Evolutionary conservation across 2,797 vertebrate species (phyloP), one percentile per base, ranked within the genome.

Genomic region (Odontamblyopus lacepedii): DNA sequence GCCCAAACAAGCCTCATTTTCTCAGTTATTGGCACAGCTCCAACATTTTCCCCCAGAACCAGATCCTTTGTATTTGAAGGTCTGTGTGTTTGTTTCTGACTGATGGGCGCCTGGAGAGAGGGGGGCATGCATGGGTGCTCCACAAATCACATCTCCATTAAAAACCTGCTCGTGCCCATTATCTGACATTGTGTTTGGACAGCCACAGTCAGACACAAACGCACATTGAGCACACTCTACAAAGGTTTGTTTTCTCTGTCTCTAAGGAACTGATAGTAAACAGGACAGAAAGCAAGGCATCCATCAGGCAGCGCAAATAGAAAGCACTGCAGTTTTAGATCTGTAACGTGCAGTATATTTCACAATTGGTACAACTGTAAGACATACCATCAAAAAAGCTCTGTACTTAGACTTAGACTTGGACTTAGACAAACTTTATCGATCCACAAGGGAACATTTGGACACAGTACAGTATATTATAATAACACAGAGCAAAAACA

Each of bases 261-360:
- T 86, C 83, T 76, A 44, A 82, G 86, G 86, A 85, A 78, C 81
- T 82, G 77, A 83, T 71, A 80, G 83, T 84, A 83, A 81, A 87
- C 83, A 75, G 80, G 80, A 74, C 57, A 76, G 72, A 80, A 74
- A 79, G 73, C 72, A 73, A 78, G 75, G 75, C 78, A 74, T 84
- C 78, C 72, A 82, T 86, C 82, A 80, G 66, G 29, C 63, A 18
- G 48, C 1, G 15, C 38, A 19, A 76, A 77, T 63, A 69, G 30
- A 63, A 27, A 50, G 23, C 35, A 12, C 55, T 68, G 62, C 41
- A 9, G n/a, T 56, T 83, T 74, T 11, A 29, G 2, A 27, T 38
- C 67, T 38, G 38, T n/a, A 23, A 64, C 35, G 38, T 23, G 4
- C 18, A 23, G 23, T 55, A 63, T 56, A 67, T 63, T 51, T 51